Conservation (phyloP, 2,797 vertebrate genomes). For the Staurois parvus region DNA sequence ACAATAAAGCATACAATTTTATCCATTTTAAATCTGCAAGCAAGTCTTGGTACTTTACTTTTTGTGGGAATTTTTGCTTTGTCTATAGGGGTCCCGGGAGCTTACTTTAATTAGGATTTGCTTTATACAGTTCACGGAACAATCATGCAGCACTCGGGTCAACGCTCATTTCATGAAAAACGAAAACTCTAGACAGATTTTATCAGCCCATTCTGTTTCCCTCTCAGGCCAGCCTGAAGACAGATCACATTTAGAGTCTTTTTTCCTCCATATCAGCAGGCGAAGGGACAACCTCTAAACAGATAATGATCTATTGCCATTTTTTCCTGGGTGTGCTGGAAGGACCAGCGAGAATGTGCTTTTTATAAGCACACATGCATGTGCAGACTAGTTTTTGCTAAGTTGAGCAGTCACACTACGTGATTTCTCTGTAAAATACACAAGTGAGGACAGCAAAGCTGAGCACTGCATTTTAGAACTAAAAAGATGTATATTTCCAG, state of each 20-base stretch:
- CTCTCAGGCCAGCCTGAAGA: neutral
- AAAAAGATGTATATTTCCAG: neutral
- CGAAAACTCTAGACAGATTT: neutral
- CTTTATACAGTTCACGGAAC: neutral
- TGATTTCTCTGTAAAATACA: constrained; percentile 6
- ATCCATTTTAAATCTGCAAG: neutral
- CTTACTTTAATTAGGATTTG: neutral
- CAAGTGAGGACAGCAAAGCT: neutral
- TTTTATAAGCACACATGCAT: constrained; percentile 9
- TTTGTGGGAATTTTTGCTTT: neutral
- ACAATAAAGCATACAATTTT: neutral
- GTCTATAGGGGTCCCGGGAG: neutral
- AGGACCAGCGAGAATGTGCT: neutral
- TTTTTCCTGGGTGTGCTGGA: constrained; percentile 26
- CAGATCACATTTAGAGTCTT: neutral
- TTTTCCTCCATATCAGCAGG: neutral
- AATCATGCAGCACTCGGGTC: neutral
- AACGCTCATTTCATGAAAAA: neutral
- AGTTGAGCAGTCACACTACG: neutral
- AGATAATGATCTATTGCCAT: constrained; percentile 17
- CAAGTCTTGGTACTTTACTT: neutral
- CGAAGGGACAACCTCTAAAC: neutral
- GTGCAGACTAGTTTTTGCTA: constrained; percentile 1
- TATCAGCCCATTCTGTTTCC: neutral
- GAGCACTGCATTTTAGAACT: neutral